Conservation (phyloP, 2,797 vertebrate genomes). For the Myotis findleyi region DNA sequence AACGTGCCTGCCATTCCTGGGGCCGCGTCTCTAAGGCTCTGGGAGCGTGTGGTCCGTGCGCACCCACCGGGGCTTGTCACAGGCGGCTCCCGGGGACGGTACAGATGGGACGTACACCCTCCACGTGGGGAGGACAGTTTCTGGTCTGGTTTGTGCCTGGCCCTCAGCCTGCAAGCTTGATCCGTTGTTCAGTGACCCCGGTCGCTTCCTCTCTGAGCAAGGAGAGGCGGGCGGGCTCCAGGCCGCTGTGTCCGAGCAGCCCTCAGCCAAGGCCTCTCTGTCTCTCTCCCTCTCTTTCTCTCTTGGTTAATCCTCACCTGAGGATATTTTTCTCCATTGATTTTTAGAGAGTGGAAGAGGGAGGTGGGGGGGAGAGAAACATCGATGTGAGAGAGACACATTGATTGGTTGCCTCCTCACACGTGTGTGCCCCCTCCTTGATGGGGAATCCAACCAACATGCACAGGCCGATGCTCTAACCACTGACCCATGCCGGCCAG, state of each 20-base stretch:
- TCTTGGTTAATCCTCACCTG: accelerated
- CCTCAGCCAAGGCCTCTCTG: not conserved
- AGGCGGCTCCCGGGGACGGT: not conserved
- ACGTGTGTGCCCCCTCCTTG: not conserved
- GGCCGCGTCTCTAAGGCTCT: not conserved
- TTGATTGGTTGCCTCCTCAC: not conserved
- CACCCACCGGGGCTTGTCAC: not conserved
- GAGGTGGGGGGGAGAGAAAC: not conserved
- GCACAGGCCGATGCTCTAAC: not conserved
- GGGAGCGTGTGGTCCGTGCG: accelerated
- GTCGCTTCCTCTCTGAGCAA: not conserved
- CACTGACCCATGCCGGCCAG: not conserved
- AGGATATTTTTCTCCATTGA: too few species aligned
- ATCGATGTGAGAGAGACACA: not conserved
- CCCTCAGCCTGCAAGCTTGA: not conserved
- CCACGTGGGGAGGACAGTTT: not conserved
- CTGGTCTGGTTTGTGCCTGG: not conserved
- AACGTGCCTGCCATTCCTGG: not conserved
- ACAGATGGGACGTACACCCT: not conserved
- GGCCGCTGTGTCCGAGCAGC: not conserved
- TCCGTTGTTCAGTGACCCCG: not conserved
- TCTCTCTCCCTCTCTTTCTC: too few species aligned
- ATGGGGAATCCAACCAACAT: not conserved
- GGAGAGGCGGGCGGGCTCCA: not conserved
- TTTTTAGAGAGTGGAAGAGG: too few species aligned